Percentiles rank a stretch among this genome's conserved stretches.
Evolutionary conservation across 37 sponge, comb jelly and placozoan genomes (phyloP).

Genomic region (Diacarnus erythraeanus): DNA sequence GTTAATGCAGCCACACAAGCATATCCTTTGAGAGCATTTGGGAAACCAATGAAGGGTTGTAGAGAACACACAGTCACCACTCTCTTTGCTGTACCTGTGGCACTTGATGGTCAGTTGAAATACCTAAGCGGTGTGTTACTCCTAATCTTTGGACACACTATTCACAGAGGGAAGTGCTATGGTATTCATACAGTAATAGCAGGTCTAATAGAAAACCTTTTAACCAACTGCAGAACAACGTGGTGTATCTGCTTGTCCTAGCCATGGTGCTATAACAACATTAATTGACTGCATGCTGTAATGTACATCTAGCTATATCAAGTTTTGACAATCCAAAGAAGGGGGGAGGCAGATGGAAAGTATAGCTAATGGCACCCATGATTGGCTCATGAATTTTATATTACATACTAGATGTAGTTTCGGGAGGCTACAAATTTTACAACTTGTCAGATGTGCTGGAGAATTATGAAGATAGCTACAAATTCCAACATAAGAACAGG

Average conservation of each 20-base stretch:
- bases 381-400: no score
- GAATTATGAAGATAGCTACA: slow-evolving; percentile 34
- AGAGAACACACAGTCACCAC: slow-evolving; percentile 36
- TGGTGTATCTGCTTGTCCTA: no score
- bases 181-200: no score
- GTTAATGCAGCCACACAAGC: slow-evolving; percentile 1
- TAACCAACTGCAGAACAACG: no score
- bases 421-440: slow-evolving; percentile 27
- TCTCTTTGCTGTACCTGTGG: slow-evolving; percentile 55
- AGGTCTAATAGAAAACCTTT: no score
- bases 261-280: no score
- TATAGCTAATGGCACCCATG: no score
- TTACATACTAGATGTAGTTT: slow-evolving; percentile 15
- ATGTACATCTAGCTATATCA: no score
- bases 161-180: no score
- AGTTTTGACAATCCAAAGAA: no score
- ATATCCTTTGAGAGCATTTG: slow-evolving; percentile 36
- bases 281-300: no score
- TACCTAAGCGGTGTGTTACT: neutral
- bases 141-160: neutral
- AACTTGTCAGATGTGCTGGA: slow-evolving; percentile 52
- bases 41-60: slow-evolving; percentile 22
- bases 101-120: slow-evolving; percentile 25
- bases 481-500: slow-evolving; percentile 29
- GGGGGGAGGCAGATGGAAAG: no score